Percentiles rank a stretch among this genome's conserved stretches.
phyloP scores from a whole-genome alignment of 2,888 invertebrate species.

The Netelia inedita region DNA sequence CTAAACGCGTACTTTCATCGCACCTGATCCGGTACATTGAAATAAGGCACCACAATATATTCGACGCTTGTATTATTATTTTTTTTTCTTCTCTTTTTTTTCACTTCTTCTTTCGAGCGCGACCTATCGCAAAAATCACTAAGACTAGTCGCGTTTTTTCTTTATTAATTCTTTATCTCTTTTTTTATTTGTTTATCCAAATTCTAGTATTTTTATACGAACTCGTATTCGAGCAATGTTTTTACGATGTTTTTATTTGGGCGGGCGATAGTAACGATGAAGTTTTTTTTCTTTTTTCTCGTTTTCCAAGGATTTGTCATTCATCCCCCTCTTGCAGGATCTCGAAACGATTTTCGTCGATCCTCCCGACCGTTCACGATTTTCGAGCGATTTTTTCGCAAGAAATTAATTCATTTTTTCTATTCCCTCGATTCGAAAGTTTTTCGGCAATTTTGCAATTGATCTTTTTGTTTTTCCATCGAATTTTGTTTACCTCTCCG shows the following conservation, averaged over 20 bases:
- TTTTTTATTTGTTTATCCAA: slow-evolving; percentile 7
- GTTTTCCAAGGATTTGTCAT: slow-evolving; percentile 31
- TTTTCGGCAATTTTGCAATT: too few relatives aligned
- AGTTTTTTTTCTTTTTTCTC: slow-evolving; percentile 9
- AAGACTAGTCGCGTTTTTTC: slow-evolving; percentile 36
- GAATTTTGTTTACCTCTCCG: too few relatives aligned
- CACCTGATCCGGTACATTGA: slow-evolving; percentile 78
- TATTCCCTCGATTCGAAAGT: too few relatives aligned
- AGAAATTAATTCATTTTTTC: too few relatives aligned
- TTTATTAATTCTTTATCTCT: slow-evolving; percentile 4
- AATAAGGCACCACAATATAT: slow-evolving; percentile 83
- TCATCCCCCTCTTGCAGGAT: background rate
- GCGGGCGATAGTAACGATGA: background rate
- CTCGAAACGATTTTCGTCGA: background rate
- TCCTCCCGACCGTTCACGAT: background rate
- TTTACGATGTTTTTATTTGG: slow-evolving; percentile 34
- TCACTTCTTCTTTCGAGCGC: slow-evolving; percentile 48
- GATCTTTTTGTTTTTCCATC: too few relatives aligned
- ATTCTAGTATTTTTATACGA: slow-evolving; percentile 1
- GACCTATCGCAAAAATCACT: slow-evolving; percentile 54
- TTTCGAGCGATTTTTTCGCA: slow-evolving; percentile 2
- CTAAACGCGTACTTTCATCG: slow-evolving; percentile 80
- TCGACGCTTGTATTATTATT: slow-evolving; percentile 73
- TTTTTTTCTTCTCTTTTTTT: slow-evolving; percentile 26
- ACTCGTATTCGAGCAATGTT: slow-evolving; percentile 64